These are phyloP conservation scores for Drosophila novamexicana DNA, from an alignment of 1,140 invertebrate genomes.

Conservation along the genomic window DNA sequence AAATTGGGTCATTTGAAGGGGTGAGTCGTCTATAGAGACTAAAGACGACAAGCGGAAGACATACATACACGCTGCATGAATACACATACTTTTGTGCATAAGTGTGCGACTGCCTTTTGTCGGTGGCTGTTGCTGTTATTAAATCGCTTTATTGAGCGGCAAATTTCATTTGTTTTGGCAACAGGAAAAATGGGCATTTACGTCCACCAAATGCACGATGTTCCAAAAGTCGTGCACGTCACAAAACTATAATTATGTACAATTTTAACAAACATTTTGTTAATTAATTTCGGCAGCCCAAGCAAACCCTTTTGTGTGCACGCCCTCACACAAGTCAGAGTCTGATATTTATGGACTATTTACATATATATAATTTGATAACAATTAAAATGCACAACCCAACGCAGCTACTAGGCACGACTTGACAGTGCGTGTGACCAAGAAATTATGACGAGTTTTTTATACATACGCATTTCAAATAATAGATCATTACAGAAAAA, in stretches of 20 bases:
- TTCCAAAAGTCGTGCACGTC: constrained; percentile 52
- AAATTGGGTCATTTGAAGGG: constrained; percentile 61
- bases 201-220: constrained; percentile 47
- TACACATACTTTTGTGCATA: constrained; percentile 20
- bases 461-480: not conserved
- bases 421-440: constrained; percentile 53
- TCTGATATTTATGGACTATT: constrained; percentile 23
- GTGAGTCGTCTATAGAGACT: constrained; percentile 7
- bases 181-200: constrained; percentile 36
- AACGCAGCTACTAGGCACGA: constrained; percentile 47
- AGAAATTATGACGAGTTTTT: constrained; percentile 32
- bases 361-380: constrained; percentile 53
- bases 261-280: constrained; percentile 72
- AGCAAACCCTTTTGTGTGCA: constrained; percentile 49
- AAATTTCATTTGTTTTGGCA: constrained; percentile 60
- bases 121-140: constrained; percentile 48
- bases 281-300: constrained; percentile 72
- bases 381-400: constrained; percentile 67
- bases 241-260: constrained; percentile 67
- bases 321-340: constrained; percentile 17
- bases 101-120: constrained; percentile 17
- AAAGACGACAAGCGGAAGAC: constrained; percentile 48
- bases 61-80: not conserved
- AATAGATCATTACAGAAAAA: not conserved
- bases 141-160: constrained; percentile 76